phyloP scores from a whole-genome alignment of 2,797 vertebrate species.

The Discoglossus pictus region DNA sequence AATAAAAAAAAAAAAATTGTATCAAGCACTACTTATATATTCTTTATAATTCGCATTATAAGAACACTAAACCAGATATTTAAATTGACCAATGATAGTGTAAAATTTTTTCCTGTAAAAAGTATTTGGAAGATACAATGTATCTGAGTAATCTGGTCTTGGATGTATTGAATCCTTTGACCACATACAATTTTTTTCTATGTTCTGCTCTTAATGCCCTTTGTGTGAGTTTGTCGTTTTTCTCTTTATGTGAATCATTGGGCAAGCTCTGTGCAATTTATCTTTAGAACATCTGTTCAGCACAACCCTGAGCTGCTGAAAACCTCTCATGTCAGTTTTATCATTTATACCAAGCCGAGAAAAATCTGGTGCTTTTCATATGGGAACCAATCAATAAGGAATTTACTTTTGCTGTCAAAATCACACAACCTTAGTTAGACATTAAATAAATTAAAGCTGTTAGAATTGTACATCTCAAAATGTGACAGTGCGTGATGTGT shows the following conservation, averaged over 20 bases:
- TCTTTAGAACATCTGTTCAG: conserved; percentile 37
- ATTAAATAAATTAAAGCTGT: conserved; percentile 19
- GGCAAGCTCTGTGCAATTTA: conserved; percentile 32
- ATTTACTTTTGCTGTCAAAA: conserved; percentile 33
- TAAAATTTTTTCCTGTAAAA: conserved; percentile 6
- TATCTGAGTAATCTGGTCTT: conserved; percentile 30
- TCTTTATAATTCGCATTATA: too few relatives aligned
- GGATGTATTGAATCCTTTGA: conserved; percentile 52
- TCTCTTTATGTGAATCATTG: conserved; percentile 45
- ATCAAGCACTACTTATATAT: conserved; percentile 25
- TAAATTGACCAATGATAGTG: conserved; percentile 19
- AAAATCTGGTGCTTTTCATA: conserved; percentile 32
- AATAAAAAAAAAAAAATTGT: conserved; percentile 27
- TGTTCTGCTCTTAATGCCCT: conserved; percentile 36
- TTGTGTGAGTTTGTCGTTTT: conserved; percentile 49
- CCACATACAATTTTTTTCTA: conserved; percentile 45
- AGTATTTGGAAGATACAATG: conserved; percentile 28
- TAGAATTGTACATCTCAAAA: conserved; percentile 3
- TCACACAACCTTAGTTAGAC: conserved; percentile 30
- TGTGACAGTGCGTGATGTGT: conserved; percentile 16
- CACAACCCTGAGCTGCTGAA: conserved; percentile 27
- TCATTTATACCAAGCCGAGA: conserved; percentile 38
- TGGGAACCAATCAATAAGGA: conserved; percentile 28
- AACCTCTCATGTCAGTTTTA: conserved; percentile 31
- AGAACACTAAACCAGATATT: too few relatives aligned